These are phyloP conservation scores for Diabrotica balteata DNA, from an alignment of 2,888 invertebrate species.

Conservation along the genomic window DNA sequence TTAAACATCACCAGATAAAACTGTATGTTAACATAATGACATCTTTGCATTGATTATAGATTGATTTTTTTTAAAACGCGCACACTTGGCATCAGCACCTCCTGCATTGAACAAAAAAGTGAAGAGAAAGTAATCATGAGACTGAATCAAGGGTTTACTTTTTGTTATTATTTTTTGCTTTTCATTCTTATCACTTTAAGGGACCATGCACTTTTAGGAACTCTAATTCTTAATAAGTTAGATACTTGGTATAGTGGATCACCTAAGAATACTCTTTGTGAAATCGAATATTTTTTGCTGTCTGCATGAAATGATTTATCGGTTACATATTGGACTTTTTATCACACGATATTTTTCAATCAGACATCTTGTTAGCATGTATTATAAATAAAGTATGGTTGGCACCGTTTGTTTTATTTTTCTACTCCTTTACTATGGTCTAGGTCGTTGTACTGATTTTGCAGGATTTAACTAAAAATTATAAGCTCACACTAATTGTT, in stretches of 20 bases:
- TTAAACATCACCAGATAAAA: too few relatives aligned
- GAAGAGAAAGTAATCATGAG: constrained; percentile 8
- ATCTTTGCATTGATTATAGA: too few relatives aligned
- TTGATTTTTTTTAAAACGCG: too few relatives aligned
- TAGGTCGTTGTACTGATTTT: constrained; percentile 5
- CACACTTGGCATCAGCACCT: too few relatives aligned
- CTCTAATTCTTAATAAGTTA: constrained; percentile 12
- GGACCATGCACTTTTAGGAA: constrained; percentile 33
- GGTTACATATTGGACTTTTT: constrained; percentile 20
- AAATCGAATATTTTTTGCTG: constrained; percentile 28
- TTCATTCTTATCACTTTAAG: constrained; percentile 25
- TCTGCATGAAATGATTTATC: constrained; percentile 33
- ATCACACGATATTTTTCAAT: constrained; percentile 30
- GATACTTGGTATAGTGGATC: constrained; percentile 15
- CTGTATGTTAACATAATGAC: too few relatives aligned
- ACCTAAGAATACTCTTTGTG: constrained; percentile 22
- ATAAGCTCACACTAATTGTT: too few relatives aligned
- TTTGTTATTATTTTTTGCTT: constrained; percentile 16
- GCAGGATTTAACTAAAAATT: neutral
- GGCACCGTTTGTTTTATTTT: constrained; percentile 42
- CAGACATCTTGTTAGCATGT: constrained; percentile 46
- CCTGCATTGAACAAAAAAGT: neutral
- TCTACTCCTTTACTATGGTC: constrained; percentile 18
- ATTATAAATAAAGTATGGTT: constrained; percentile 45
- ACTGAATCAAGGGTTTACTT: constrained; percentile 27